Percentiles rank a stretch among this genome's conserved stretches.
These are phyloP conservation scores for Jordanella pulchra DNA, from an alignment of 2,797 vertebrate genomes.

Conservation along the genomic window DNA sequence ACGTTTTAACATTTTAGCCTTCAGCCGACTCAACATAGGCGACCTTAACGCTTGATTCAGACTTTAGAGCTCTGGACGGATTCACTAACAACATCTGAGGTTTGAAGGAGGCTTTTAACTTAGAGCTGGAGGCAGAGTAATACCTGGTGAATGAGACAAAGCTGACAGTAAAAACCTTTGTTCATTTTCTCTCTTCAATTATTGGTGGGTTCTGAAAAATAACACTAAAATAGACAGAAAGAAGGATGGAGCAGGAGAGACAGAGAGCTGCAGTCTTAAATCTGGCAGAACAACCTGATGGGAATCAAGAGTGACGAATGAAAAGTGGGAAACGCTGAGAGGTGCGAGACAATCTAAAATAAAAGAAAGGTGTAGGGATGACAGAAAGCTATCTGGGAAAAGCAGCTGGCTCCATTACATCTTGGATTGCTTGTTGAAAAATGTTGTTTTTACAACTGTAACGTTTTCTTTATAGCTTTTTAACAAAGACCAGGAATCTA, in stretches of 20 bases:
- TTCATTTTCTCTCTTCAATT: constrained; percentile 20
- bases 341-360: constrained; percentile 20
- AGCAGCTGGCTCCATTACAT: constrained; percentile 6
- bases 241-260: constrained; percentile 22
- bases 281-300: constrained; percentile 3
- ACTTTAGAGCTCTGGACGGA: constrained; percentile 34
- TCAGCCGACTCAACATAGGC: constrained; percentile 42
- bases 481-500: background rate
- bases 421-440: constrained; percentile 5
- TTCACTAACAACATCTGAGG: background rate
- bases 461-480: background rate
- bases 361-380: constrained; percentile 25
- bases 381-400: constrained; percentile 8
- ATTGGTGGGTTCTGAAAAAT: constrained; percentile 2
- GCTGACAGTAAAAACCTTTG: constrained; percentile 32
- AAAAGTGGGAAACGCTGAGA: constrained; percentile 27
- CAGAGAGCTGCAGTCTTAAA: constrained; percentile 30
- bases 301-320: constrained; percentile 19
- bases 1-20: constrained; percentile 46
- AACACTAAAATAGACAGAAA: constrained; percentile 12
- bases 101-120: constrained; percentile 38
- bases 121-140: constrained; percentile 23
- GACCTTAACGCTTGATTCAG: constrained; percentile 49
- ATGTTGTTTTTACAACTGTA: background rate
- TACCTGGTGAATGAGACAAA: constrained; percentile 19